phyloP scores from a whole-genome alignment of 2,888 invertebrate species.

The Scaptomyza cyrtandrae region DNA sequence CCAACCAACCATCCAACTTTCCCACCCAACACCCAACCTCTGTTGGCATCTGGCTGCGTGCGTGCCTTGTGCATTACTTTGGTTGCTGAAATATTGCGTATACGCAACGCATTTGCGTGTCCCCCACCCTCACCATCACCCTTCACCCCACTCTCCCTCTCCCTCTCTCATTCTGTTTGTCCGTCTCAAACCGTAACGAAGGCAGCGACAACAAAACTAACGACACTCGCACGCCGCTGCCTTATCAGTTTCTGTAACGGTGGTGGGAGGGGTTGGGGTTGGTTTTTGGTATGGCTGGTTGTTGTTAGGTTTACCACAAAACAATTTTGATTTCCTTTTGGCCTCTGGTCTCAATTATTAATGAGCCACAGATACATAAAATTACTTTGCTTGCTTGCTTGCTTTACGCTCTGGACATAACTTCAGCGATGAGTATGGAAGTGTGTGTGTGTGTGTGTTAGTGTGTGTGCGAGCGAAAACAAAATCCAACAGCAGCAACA shows the following conservation, averaged over 20 bases:
- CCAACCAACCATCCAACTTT: too few species aligned
- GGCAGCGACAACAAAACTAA: slow-evolving; percentile 57
- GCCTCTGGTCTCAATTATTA: slow-evolving; percentile 61
- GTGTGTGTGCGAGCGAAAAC: background rate
- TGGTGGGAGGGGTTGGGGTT: too few species aligned
- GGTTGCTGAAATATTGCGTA: slow-evolving; percentile 73
- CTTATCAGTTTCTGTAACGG: slow-evolving; percentile 38
- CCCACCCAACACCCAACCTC: background rate
- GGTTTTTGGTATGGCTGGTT: background rate
- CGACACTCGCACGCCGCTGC: slow-evolving; percentile 49
- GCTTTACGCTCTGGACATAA: slow-evolving; percentile 32
- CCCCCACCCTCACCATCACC: background rate
- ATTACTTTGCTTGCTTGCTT: slow-evolving; percentile 39
- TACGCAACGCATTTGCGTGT: slow-evolving; percentile 68
- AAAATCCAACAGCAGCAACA: slow-evolving; percentile 2
- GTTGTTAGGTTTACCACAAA: slow-evolving; percentile 30
- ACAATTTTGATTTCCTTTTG: slow-evolving; percentile 61
- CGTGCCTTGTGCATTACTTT: slow-evolving; percentile 67
- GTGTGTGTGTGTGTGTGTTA: background rate
- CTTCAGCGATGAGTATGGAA: slow-evolving; percentile 1
- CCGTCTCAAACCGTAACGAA: too few species aligned
- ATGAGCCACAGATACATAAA: slow-evolving; percentile 65
- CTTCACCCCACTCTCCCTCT: too few species aligned
- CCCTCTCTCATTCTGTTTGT: too few species aligned
- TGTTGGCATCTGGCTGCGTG: slow-evolving; percentile 21